A percentile compares a stretch with the other conserved stretches of the same genome.
These are phyloP conservation scores for Desoria tigrina DNA, from an alignment of 2,888 invertebrate species.

Conservation along the genomic window DNA sequence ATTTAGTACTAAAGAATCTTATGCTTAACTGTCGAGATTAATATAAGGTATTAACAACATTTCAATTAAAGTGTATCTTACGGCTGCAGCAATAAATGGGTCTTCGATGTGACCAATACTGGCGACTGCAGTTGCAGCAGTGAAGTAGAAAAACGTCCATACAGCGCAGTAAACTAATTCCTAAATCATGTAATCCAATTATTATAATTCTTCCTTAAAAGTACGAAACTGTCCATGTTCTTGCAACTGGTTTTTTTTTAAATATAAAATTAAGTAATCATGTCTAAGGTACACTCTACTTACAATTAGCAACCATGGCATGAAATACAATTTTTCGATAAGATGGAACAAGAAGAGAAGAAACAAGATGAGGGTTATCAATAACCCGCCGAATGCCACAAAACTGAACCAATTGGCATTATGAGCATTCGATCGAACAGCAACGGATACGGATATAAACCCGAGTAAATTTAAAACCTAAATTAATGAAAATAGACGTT, in stretches of 20 bases:
- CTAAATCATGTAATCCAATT: too few relatives aligned
- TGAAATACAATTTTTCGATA: constrained; percentile 77
- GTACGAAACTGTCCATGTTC: too few relatives aligned
- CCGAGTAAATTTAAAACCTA: constrained; percentile 72
- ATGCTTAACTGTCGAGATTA: background rate
- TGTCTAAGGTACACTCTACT: constrained; percentile 52
- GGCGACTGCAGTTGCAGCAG: constrained; percentile 72
- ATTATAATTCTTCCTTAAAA: too few relatives aligned
- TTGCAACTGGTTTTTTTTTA: background rate
- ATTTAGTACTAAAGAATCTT: background rate
- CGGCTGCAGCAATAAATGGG: constrained; percentile 71
- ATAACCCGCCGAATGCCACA: constrained; percentile 69
- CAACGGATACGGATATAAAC: constrained; percentile 76
- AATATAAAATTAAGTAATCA: background rate
- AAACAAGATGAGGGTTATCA: constrained; percentile 78
- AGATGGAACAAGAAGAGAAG: constrained; percentile 81
- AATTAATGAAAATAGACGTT: background rate
- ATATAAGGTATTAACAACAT: too few relatives aligned
- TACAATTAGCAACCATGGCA: constrained; percentile 83
- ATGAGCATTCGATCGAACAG: constrained; percentile 61
- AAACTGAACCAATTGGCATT: constrained; percentile 74
- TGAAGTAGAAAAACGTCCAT: constrained; percentile 73
- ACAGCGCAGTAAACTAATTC: constrained; percentile 73
- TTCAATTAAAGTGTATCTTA: too few relatives aligned
- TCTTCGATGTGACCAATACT: constrained; percentile 58